Evolutionary conservation across 2,113 vertebrate genomes (phyloP).

Genomic region (Heterotilapia buettikoferi): DNA sequence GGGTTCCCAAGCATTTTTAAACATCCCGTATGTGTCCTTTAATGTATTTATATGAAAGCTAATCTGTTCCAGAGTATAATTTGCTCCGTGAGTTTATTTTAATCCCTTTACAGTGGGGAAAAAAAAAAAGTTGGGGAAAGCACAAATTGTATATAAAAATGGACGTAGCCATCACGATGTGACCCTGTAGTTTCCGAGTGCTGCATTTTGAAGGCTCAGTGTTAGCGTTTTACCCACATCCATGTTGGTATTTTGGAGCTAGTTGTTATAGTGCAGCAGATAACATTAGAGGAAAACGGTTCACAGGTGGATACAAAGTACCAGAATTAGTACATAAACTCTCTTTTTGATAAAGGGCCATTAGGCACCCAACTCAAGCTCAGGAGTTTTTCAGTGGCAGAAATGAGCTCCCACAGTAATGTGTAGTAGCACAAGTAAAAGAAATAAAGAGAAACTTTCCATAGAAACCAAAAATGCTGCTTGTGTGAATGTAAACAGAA

Average conservation of each 20-base stretch:
- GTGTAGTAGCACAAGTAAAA: neutral
- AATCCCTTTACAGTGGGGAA: neutral
- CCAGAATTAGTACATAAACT: neutral
- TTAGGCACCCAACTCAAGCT: fast-evolving
- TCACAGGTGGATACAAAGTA: neutral
- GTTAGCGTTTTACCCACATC: neutral
- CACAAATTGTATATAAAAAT: neutral
- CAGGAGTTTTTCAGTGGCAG: neutral
- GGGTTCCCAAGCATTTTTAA: neutral
- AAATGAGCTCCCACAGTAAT: neutral
- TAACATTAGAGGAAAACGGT: neutral
- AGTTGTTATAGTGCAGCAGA: neutral
- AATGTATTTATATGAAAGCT: neutral
- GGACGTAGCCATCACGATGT: neutral
- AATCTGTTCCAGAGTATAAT: neutral
- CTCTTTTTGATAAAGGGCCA: neutral
- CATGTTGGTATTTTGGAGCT: neutral
- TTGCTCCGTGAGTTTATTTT: neutral
- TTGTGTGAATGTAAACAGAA: neutral
- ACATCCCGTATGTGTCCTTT: neutral
- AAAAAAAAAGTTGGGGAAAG: neutral
- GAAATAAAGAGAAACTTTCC: neutral
- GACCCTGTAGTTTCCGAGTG: neutral
- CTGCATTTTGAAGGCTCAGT: neutral
- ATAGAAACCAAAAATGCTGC: neutral